Evolutionary conservation across 2,888 invertebrate species (phyloP).

Genomic region (Thysanoteuthis rhombus): DNA sequence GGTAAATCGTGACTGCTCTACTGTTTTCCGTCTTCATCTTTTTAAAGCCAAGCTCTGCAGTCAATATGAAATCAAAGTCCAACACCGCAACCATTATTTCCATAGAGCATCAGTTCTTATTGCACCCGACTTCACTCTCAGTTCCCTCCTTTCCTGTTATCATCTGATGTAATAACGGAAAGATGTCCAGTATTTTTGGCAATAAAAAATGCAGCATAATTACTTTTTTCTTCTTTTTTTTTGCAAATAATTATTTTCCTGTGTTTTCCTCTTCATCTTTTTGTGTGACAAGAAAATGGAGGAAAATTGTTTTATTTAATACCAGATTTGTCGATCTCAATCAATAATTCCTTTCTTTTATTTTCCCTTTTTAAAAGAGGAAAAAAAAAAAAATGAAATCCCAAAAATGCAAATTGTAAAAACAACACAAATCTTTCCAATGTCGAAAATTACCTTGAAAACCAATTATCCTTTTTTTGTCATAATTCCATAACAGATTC

Average conservation of each 20-base stretch:
- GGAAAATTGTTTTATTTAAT: constrained; percentile 1
- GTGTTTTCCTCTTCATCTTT: background rate
- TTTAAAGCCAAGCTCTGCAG: too few relatives aligned
- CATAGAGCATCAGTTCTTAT: too few relatives aligned
- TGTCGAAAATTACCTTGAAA: background rate
- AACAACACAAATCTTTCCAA: background rate
- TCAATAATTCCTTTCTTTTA: background rate
- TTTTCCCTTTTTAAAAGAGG: background rate
- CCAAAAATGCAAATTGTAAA: background rate
- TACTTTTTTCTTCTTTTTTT: background rate
- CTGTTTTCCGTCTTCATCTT: too few relatives aligned
- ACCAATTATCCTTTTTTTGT: background rate
- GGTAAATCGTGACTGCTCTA: too few relatives aligned
- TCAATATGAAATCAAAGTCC: too few relatives aligned
- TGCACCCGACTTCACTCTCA: too few relatives aligned
- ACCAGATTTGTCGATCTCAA: background rate
- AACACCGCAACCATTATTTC: too few relatives aligned
- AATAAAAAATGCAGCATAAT: too few relatives aligned
- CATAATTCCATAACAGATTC: background rate
- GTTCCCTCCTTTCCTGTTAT: too few relatives aligned
- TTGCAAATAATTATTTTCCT: background rate
- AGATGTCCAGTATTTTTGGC: too few relatives aligned
- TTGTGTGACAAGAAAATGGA: background rate
- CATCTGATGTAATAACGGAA: too few relatives aligned
- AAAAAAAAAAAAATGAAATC: background rate